Evolutionary conservation across 1,140 invertebrate species (phyloP).

Genomic region (Polypedilum pembai): DNA sequence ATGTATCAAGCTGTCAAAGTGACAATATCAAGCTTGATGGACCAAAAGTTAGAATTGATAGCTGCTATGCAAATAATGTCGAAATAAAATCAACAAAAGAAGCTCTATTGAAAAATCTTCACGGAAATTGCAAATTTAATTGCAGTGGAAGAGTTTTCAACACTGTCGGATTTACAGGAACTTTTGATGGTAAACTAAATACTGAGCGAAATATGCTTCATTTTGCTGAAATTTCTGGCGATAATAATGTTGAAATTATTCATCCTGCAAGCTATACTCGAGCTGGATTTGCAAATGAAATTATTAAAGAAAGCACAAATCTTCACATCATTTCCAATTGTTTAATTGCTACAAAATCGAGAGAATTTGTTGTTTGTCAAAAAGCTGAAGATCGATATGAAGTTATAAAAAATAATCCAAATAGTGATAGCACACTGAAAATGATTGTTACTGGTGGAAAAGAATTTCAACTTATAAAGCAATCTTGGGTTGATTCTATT

Average conservation of each 20-base stretch:
- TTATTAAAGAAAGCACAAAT: not conserved
- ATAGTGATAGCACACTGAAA: not conserved
- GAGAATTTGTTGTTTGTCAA: not conserved
- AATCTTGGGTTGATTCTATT: conserved; percentile 7
- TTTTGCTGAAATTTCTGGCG: not conserved
- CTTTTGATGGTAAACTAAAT: not conserved
- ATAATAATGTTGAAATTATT: not conserved
- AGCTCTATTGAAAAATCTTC: not conserved
- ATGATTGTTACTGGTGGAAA: not conserved
- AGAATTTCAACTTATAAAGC: not conserved
- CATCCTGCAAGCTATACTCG: not conserved
- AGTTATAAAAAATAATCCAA: not conserved
- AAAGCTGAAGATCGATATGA: not conserved
- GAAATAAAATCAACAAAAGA: not conserved
- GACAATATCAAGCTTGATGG: not conserved
- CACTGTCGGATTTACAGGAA: not conserved
- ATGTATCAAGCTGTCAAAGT: not conserved
- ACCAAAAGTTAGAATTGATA: not conserved
- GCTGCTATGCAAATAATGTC: not conserved
- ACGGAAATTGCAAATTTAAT: not conserved
- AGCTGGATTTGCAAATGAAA: not conserved
- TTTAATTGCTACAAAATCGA: not conserved
- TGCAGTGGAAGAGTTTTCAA: not conserved
- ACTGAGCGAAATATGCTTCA: not conserved
- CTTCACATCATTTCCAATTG: not conserved